A percentile compares a stretch with the other conserved stretches of the same genome.
Conservation (phyloP, 2,113 vertebrate genomes). For the Elachura formosa region DNA sequence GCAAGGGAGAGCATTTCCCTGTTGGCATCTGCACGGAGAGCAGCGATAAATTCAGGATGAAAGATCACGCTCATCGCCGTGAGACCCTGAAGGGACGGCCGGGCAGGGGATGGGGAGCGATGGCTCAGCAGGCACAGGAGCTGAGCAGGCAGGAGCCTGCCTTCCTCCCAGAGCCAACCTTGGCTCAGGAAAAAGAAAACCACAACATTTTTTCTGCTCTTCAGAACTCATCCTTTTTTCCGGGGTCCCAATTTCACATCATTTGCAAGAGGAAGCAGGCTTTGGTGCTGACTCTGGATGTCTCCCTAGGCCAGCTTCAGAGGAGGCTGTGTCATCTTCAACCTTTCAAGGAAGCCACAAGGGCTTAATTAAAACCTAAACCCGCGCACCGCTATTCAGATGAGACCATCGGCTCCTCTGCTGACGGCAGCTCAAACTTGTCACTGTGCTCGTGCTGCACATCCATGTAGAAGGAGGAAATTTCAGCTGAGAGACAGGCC, state of each 20-base stretch:
- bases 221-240: not conserved
- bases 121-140: not conserved
- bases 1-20: not conserved
- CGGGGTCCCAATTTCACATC: conserved; percentile 12
- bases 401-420: conserved; percentile 33
- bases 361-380: conserved; percentile 80
- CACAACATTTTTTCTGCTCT: not conserved
- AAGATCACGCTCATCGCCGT: rapidly evolving
- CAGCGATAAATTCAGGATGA: not conserved
- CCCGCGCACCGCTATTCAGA: conserved; percentile 64
- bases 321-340: conserved; percentile 68
- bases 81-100: not conserved
- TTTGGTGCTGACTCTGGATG: conserved; percentile 67
- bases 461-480: not conserved
- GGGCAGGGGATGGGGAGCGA: not conserved
- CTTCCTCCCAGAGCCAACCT: not conserved
- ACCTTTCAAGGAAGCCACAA: conserved; percentile 74
- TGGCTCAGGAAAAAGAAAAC: not conserved
- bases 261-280: conserved; percentile 49
- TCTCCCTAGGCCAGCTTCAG: conserved; percentile 65
- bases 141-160: not conserved
- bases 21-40: not conserved
- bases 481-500: not conserved
- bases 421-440: conserved; percentile 46
- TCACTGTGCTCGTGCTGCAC: conserved; percentile 31